Base-by-base conservation (phyloP, 37 sponge, comb jelly and placozoan genomes). In the Spongilla lacustris region DNA sequence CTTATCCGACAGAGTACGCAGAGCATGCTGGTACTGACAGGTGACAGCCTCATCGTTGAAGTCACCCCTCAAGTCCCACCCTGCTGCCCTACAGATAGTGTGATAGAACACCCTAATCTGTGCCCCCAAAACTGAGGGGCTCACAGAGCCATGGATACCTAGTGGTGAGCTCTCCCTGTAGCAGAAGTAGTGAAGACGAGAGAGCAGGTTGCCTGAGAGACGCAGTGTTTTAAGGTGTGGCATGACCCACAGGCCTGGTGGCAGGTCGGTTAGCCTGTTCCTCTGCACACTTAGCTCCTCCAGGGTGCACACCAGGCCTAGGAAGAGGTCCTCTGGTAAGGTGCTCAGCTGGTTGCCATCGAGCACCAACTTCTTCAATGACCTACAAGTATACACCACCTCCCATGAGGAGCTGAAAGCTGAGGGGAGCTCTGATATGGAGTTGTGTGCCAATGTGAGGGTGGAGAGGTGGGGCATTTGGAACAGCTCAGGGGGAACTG, bases 221-320 rank as follows among this genome's bases (percentile, higher is more conserved):
- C 48, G 69, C 3, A 94, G 73, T 11, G 13, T 82, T 24, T 82
- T 84, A 48, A 94, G 80, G n/a, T 85, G 87, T 10, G 85, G 68
- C 48, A 83, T 77, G 17, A 94, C 50, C 94, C 94, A 94, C 29
- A 90, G 68, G 0, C 84, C 85, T 28, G 91, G 85, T 17, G 94
- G 94, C 25, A 94, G 86, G 35, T 66, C 33, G 10, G 72, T 31
- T 11, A 94, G 71, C 30, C 58, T n/a, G 71, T 94, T 94, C 66
- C 82, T 26, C 24, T 80, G 76, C 8, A 84, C 91, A 36, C 68
- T 76, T 32, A 94, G 70, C 67, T 88, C 83, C 69, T 84, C 80
- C 48, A 94, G 77, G 28, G 84, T 68, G 11, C 34, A 28, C n/a
- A 78, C 77, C 19, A 83, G 21, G 2, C 79, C 80, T 22, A 67